These are phyloP conservation scores for Magallana angulata DNA, from an alignment of 1,140 invertebrate species.

Conservation along the genomic window DNA sequence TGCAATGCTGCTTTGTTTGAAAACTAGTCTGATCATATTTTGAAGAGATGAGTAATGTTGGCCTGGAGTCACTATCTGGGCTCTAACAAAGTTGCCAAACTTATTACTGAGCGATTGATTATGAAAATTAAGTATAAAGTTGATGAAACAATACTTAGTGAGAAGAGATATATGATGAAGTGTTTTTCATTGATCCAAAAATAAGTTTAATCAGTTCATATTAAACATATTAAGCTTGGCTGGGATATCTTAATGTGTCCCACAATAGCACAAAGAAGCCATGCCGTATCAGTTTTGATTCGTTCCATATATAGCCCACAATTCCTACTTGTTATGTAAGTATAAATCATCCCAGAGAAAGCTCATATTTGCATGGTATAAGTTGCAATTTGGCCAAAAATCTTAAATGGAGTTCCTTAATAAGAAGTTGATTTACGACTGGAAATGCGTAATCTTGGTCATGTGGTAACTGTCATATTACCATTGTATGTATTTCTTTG, in stretches of 20 bases:
- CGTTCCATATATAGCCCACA: background rate
- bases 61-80: background rate
- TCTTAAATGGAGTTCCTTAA: constrained; percentile 22
- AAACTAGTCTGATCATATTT: background rate
- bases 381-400: background rate
- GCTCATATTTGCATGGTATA: background rate
- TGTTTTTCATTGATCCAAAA: constrained; percentile 22
- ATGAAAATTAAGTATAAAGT: background rate
- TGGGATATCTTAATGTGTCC: background rate
- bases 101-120: constrained; percentile 11
- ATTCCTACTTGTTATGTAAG: background rate
- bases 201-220: background rate
- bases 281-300: background rate
- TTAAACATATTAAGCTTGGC: background rate
- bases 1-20: background rate
- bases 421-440: constrained; percentile 16
- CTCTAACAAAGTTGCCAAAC: constrained; percentile 16
- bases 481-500: constrained; percentile 4
- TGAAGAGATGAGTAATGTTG: background rate
- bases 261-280: background rate
- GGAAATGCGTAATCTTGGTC: constrained; percentile 6
- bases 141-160: background rate
- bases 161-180: background rate
- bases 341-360: background rate
- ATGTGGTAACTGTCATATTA: constrained; percentile 19